A percentile compares a stretch with the other conserved stretches of the same genome.
phyloP scores from a whole-genome alignment of 2,113 vertebrate species.

The Synodontis membranacea region DNA sequence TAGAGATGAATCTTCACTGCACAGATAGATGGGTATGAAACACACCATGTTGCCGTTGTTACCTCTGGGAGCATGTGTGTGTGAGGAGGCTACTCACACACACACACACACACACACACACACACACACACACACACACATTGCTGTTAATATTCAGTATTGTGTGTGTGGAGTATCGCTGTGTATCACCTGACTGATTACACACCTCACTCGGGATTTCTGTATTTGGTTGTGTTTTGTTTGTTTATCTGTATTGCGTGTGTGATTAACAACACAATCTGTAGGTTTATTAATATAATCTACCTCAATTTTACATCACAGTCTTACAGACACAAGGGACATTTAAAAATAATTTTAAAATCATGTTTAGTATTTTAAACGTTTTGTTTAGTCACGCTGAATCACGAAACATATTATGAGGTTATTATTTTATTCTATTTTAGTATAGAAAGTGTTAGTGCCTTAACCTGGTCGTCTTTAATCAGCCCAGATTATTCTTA shows the following conservation, averaged over 20 bases:
- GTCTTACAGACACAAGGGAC: background rate
- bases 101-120: no score
- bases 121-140: no score
- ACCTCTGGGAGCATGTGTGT: background rate
- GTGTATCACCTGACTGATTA: background rate
- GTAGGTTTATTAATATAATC: constrained; percentile 2
- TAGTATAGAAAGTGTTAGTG: background rate
- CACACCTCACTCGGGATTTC: background rate
- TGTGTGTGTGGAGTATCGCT: no score
- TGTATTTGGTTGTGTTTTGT: no score
- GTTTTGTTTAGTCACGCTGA: background rate
- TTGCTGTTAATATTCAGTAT: no score
- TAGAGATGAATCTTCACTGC: background rate
- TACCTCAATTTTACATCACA: background rate
- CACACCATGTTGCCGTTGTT: background rate
- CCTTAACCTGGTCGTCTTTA: background rate
- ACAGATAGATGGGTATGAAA: background rate
- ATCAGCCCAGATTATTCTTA: background rate
- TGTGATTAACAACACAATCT: background rate
- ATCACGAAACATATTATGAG: background rate
- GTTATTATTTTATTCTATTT: background rate
- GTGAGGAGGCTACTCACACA: background rate
- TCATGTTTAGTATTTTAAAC: background rate
- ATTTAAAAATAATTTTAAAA: background rate
- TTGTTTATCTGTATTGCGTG: background rate